Percentiles rank a stretch among this genome's conserved stretches.
Evolutionary conservation across 35 echinoderm and acorn worm species (phyloP).

Genomic region (Apostichopus californicus): DNA sequence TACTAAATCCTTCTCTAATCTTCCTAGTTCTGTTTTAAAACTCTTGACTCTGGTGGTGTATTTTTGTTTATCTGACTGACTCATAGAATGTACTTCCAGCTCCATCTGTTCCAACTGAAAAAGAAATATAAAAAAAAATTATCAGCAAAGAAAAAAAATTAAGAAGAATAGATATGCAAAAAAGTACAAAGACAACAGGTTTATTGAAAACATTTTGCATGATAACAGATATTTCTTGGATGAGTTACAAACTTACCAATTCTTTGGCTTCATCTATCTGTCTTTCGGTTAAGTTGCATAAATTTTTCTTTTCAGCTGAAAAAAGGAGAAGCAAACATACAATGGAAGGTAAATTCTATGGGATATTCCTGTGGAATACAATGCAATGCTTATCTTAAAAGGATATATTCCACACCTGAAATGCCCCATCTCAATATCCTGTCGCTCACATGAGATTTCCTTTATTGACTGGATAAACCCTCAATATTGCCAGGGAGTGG

Average conservation of each 20-base stretch:
- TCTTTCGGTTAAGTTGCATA: slow-evolving; percentile 77
- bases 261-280: slow-evolving; percentile 94
- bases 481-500: no score
- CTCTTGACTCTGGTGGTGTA: slow-evolving; percentile 94
- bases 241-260: slow-evolving; percentile 71
- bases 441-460: no score
- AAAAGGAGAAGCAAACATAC: slow-evolving; percentile 29
- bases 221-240: not conserved
- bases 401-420: no score
- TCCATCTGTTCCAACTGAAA: slow-evolving; percentile 97
- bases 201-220: no score
- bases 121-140: not conserved
- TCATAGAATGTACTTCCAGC: slow-evolving; percentile 80
- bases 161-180: not conserved
- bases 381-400: no score
- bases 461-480: no score
- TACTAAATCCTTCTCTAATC: slow-evolving; percentile 97
- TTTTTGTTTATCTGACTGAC: slow-evolving; percentile 85
- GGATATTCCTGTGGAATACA: no score
- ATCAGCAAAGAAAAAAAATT: not conserved
- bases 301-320: slow-evolving; percentile 87
- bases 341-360: no score
- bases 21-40: slow-evolving; percentile 86
- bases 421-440: no score
- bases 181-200: no score